These are phyloP conservation scores for Drosophila acutilabella DNA, from an alignment of 2,888 invertebrate genomes.

Conservation along the genomic window DNA sequence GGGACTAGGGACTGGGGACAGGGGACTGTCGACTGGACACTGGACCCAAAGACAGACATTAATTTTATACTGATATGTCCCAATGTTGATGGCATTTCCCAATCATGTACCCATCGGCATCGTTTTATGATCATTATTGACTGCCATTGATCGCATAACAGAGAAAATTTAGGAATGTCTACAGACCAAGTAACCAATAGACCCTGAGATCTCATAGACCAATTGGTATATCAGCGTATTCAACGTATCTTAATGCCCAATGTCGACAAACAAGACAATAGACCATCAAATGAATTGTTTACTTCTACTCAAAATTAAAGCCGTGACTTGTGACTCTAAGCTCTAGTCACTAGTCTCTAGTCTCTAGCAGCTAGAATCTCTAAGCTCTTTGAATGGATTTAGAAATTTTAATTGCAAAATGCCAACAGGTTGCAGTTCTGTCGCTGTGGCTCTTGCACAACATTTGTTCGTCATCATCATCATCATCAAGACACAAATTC, in stretches of 20 bases:
- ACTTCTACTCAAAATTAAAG: conserved; percentile 20
- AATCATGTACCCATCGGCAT: conserved; percentile 43
- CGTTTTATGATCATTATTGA: conserved; percentile 43
- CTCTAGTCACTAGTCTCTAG: no score
- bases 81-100: conserved; percentile 45
- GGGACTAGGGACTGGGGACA: not conserved
- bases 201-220: no score
- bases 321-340: no score
- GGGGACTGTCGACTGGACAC: conserved; percentile 8
- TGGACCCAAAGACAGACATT: conserved; percentile 28
- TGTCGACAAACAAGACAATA: conserved; percentile 63
- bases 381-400: conserved; percentile 8
- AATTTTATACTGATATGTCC: conserved; percentile 56
- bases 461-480: conserved; percentile 55
- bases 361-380: no score
- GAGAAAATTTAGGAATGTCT: conserved; percentile 8
- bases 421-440: conserved; percentile 63
- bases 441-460: conserved; percentile 49
- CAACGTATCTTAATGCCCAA: conserved; percentile 49
- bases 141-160: conserved; percentile 37
- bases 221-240: conserved; percentile 1
- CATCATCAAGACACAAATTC: conserved; percentile 66
- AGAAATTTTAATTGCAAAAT: conserved; percentile 61
- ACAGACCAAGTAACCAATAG: not conserved
- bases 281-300: conserved; percentile 48